Evolutionary conservation across 1,140 invertebrate species (phyloP).

Genomic region (Plectus sambesii): DNA sequence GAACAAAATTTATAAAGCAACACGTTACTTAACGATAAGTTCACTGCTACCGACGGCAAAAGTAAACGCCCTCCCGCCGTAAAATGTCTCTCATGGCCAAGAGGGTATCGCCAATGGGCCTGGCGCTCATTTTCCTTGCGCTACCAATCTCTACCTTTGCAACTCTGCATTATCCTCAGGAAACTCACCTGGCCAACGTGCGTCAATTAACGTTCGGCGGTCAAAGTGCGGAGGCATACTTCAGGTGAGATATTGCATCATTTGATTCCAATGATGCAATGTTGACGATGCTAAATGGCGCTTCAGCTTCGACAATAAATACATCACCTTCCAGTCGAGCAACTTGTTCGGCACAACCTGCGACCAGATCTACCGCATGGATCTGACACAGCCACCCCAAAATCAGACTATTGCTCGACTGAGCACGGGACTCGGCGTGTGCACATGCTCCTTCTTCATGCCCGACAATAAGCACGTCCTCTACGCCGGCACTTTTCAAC

Average conservation of each 20-base stretch:
- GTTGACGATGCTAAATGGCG: background rate
- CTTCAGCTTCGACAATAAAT: conserved; percentile 27
- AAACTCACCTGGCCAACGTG: conserved; percentile 28
- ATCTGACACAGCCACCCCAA: conserved; percentile 20
- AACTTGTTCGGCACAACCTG: conserved; percentile 28
- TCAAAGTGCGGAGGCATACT: conserved; percentile 33
- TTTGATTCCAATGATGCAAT: conserved; percentile 4
- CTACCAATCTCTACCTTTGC: too few relatives aligned
- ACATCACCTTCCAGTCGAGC: conserved; percentile 28
- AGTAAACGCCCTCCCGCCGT: too few relatives aligned
- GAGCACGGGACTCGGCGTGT: conserved; percentile 27
- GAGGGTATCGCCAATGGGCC: too few relatives aligned
- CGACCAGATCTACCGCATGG: conserved; percentile 35
- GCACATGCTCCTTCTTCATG: conserved; percentile 31
- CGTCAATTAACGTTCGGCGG: conserved; percentile 33
- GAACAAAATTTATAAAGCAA: too few relatives aligned
- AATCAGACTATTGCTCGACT: conserved; percentile 18
- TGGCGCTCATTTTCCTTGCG: too few relatives aligned
- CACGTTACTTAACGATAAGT: too few relatives aligned
- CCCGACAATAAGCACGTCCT: conserved; percentile 25
- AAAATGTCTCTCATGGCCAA: too few relatives aligned
- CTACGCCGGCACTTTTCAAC: conserved; percentile 31
- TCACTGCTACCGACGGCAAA: too few relatives aligned
- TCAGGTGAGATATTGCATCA: conserved; percentile 10
- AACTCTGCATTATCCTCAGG: too few relatives aligned